Percentiles rank a stretch among this genome's conserved stretches.
Evolutionary conservation across 2,113 vertebrate species (phyloP).

Genomic region (Spermophilus dauricus): DNA sequence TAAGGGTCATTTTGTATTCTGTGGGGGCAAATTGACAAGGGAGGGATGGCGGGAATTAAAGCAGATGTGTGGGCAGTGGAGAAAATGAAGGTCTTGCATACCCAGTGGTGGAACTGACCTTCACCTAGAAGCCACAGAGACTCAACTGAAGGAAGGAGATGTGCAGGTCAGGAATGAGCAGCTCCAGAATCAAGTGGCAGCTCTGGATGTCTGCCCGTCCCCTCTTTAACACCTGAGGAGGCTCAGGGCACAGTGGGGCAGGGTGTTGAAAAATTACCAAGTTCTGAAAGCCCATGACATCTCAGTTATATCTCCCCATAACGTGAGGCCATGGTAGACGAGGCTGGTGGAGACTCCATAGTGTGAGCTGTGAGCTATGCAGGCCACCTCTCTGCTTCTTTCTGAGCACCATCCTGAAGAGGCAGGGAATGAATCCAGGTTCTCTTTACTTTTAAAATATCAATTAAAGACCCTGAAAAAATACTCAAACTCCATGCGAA

Average conservation of each 20-base stretch:
- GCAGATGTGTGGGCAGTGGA: neutral
- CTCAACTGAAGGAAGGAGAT: neutral
- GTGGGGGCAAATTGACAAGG: neutral
- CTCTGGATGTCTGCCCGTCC: neutral
- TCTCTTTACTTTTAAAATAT: conserved; percentile 39
- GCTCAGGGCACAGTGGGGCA: neutral
- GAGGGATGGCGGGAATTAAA: neutral
- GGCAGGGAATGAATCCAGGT: neutral
- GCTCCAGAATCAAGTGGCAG: neutral
- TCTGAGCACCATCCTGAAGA: neutral
- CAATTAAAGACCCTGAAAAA: neutral
- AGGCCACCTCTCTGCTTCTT: neutral
- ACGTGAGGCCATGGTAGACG: accelerated
- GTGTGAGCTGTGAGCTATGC: neutral
- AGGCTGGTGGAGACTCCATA: neutral
- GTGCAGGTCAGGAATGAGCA: neutral
- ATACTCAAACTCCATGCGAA: neutral
- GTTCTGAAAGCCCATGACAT: neutral
- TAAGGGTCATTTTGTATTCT: neutral
- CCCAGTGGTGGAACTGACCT: too few species aligned
- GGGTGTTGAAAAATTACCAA: neutral
- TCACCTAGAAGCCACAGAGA: neutral
- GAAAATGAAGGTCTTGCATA: neutral
- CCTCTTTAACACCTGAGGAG: neutral
- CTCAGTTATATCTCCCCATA: neutral